phyloP scores from a whole-genome alignment of 2,797 vertebrate genomes.

The Siniperca obscura region DNA sequence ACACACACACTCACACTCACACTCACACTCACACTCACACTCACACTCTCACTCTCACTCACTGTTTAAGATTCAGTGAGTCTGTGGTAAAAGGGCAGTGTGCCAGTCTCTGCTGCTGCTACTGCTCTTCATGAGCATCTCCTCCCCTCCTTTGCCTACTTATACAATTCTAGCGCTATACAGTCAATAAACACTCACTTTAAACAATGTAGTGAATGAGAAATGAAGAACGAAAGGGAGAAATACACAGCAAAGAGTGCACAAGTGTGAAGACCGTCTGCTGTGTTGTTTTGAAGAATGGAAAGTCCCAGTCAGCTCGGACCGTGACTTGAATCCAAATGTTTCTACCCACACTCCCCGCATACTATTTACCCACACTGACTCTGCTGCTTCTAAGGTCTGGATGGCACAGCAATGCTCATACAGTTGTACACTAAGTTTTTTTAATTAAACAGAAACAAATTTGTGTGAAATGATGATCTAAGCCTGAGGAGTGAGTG shows the following conservation, averaged over 20 bases:
- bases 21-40: constrained; percentile 14
- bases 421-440: constrained; percentile 15
- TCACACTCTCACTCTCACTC: constrained; percentile 9
- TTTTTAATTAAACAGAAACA: constrained; percentile 29
- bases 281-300: constrained; percentile 53
- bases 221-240: constrained; percentile 13
- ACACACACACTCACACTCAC: constrained; percentile 20
- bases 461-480: constrained; percentile 23
- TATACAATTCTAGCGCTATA: constrained; percentile 21
- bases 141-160: constrained; percentile 17
- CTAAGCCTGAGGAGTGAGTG: background rate
- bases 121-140: constrained; percentile 19
- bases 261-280: constrained; percentile 31
- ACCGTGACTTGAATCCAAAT: constrained; percentile 73
- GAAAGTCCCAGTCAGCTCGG: constrained; percentile 63
- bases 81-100: constrained; percentile 38
- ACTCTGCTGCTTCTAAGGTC: constrained; percentile 17
- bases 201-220: constrained; percentile 23
- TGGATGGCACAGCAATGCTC: constrained; percentile 20
- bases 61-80: constrained; percentile 44
- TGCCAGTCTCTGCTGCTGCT: constrained; percentile 44
- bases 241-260: constrained; percentile 23
- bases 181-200: constrained; percentile 22
- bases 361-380: constrained; percentile 63
- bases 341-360: constrained; percentile 63